Evolutionary conservation across 2,797 vertebrate species (phyloP).

Genomic region (Champsocephalus gunnari): DNA sequence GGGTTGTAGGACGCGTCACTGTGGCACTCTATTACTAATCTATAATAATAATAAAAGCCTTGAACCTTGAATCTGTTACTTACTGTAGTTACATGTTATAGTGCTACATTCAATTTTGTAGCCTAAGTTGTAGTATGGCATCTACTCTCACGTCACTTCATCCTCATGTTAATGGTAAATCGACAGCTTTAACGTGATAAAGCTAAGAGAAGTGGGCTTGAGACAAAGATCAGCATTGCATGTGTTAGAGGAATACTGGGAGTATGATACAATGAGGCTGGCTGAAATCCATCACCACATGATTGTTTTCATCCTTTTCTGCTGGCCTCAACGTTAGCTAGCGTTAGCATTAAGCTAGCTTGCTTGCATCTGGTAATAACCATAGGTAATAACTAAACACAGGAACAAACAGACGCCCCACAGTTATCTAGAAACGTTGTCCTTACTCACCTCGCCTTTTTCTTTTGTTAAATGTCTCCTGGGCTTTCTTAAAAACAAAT

Average conservation of each 20-base stretch:
- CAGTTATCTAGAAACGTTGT: constrained; percentile 33
- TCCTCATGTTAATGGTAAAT: neutral
- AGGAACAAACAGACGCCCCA: constrained; percentile 23
- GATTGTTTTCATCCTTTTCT: neutral
- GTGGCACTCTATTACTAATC: no score
- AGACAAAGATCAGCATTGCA: neutral
- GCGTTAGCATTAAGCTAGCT: constrained; percentile 59
- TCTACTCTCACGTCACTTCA: neutral
- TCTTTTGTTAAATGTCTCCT: neutral
- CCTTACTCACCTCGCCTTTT: constrained; percentile 48
- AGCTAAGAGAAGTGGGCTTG: constrained; percentile 1
- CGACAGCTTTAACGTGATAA: constrained; percentile 8
- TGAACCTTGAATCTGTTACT: no score
- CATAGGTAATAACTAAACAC: neutral
- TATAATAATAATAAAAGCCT: no score
- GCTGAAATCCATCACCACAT: neutral
- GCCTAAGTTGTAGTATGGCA: no score
- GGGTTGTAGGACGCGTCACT: no score
- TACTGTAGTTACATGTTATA: no score
- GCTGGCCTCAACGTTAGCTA: constrained; percentile 51
- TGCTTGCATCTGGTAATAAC: constrained; percentile 1
- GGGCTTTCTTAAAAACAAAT: neutral
- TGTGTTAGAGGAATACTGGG: neutral
- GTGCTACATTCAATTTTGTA: no score
- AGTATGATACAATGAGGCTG: accelerated